Base-by-base conservation (phyloP, 2,113 vertebrate genomes). In the Tympanuchus pallidicinctus region DNA sequence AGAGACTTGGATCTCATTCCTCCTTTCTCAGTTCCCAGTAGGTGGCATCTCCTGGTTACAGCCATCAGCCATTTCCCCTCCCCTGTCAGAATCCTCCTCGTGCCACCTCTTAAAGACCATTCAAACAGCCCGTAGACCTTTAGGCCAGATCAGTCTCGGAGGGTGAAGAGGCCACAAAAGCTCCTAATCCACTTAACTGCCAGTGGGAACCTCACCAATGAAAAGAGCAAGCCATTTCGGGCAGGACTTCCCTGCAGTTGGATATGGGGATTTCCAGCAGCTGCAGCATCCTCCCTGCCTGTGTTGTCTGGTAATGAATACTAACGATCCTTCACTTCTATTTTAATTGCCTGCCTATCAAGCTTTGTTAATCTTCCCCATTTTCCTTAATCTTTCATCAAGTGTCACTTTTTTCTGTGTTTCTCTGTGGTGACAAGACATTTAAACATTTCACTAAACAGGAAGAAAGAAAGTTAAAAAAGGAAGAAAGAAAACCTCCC, bases 341-440 rank as follows among this genome's bases (percentile, higher is more conserved):
- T 97, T 96, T 93, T 98, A 97, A 98, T 96, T 97, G 96, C 94
- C 90, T 92, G 88, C 92, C 95, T 72, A 95, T 93, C 96, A 97
- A 92, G 95, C 94, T 97, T 97, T 96, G 97, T 98, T 97, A 93
- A 97, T 96, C 96, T 94, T 93, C 92, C 76, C 88, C 63, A 48
- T 95, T 94, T 95, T 96, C 96, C 96, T 90, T 91, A 95, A 95
- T 97, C 97, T 98, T 96, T 94, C 97, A 96, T 97, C 86, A 36
- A 84, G 38, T 86, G 93, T 94, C 97, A 85, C 77, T 91, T 91
- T 93, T 59, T 95, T 73, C 40, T 20, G 18, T 96, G 92, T 96
- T 97, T 93, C 89, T 93, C 88, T 93, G 84, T 96, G 93, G 97
- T 97, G 97, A 98, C 97, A 97, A 96, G 94, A 88, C 97, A 93